phyloP scores from a whole-genome alignment of 2,113 vertebrate genomes.

The Apteryx mantelli region DNA sequence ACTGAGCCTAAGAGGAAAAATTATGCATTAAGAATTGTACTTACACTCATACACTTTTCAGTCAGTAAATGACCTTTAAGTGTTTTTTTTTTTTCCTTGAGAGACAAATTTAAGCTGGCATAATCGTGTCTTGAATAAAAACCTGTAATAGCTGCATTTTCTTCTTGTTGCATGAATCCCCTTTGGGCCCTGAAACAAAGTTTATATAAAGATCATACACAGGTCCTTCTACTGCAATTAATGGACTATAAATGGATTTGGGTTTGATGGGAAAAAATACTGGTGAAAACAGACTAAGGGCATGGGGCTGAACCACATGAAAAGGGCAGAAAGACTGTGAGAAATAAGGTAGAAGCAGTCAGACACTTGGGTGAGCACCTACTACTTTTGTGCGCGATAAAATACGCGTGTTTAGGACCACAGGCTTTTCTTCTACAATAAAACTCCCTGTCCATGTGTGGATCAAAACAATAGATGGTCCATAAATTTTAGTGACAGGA shows the following conservation, averaged over 20 bases:
- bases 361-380: neutral
- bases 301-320: neutral
- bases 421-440: neutral
- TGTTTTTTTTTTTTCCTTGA: neutral
- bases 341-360: neutral
- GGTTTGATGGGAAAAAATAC: neutral
- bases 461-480: neutral
- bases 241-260: neutral
- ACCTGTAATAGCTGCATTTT: neutral
- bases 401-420: neutral
- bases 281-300: neutral
- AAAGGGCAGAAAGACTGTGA: neutral
- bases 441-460: neutral
- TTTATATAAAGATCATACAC: neutral
- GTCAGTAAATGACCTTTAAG: constrained; percentile 25
- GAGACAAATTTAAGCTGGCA: neutral
- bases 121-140: constrained; percentile 2
- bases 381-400: neutral
- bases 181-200: neutral
- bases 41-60: neutral
- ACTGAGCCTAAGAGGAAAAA: neutral
- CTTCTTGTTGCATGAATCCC: neutral
- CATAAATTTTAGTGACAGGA: neutral
- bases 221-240: neutral
- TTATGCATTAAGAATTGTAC: neutral